Base-by-base conservation (phyloP, 1,140 invertebrate species). In the Bombus affinis region DNA sequence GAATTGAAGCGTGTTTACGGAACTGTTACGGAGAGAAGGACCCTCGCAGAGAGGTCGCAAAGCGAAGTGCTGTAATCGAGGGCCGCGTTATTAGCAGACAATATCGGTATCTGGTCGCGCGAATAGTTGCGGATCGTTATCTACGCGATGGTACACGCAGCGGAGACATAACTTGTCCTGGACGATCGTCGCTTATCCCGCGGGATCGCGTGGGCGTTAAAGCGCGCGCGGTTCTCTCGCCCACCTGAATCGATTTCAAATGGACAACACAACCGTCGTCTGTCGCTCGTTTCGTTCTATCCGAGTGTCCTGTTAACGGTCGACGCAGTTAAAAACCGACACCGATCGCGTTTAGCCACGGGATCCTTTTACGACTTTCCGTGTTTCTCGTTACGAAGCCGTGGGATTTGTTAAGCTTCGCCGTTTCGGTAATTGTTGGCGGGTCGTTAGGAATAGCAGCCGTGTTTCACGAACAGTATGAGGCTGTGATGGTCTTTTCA, bases 221-320 rank as follows among this genome's bases (percentile, higher is more conserved):
- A 91, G 90, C 87, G 87, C 87, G 81, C 75, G 81, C 79, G 89
- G 37, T 91, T 83, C 75, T 81, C 71, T 89, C 90, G 90, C 90
- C 90, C 90, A 91, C 90, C 78, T 85, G 84, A 89, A 91, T 91
- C 90, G 90, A 91, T 91, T 91, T 71, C 74, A 39, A 90, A 90
- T 82, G 89, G 81, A 90, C 86, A 32, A 86, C 35, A 44, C 65
- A 62, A 8, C 66, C 77, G 78, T 35, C 39, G 57, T 81, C 39
- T 42, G 15, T 37, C 70, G 59, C 68, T 81, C 87, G 71, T 90
- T 90, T 78, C 78, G 82, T 59, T 78, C 86, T 90, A 86, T 91
- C 66, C 71, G 79, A 70, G 65, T 85, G 86, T 88, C 42, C 89
- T 86, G 86, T 90, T 90, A 90, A 90, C 89, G 77, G 80, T 79